Evolutionary conservation across 2,113 vertebrate species (phyloP), one percentile per base, ranked within the genome.

Genomic region (Austrofundulus limnaeus): DNA sequence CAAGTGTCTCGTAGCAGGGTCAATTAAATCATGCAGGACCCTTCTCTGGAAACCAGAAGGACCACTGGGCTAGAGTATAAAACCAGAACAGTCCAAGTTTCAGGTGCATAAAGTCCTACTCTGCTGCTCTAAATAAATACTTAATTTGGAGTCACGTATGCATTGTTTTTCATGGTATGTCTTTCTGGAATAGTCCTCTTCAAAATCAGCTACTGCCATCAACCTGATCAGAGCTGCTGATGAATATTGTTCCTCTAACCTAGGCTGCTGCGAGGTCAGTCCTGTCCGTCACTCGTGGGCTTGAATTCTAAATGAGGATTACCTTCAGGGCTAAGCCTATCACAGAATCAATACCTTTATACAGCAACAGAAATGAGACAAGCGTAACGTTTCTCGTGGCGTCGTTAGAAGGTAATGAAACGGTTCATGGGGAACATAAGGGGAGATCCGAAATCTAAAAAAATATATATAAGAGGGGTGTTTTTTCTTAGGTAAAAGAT

Each of bases 191-290:
- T 14, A 4, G 1, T 2, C 39, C 15, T 13, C 39, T 25, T 57
- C n/a, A 10, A 45, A 28, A 65, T 55, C 70, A 74, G 76, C 56
- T 60, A 55, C 70, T 70, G 62, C 43, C 46, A 23, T 51, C 37
- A 54, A 65, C 38, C 64, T 56, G 45, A 61, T 52, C 28, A n/a
- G 55, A 60, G 48, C 52, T 43, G 54, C 72, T 61, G 55, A 69
- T 31, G 8, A 53, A 42, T 42, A 21, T 66, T 49, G 56, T 59
- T 47, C 51, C 42, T 34, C 5, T 0, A 2, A 11, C 21, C 50
- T 15, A 25, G 42, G 49, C 66, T 52, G 80, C 77, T 77, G 48
- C 72, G 56, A 72, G 72, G 75, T 70, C 69, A 75, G 66, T 48
- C 51, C 17, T 53, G 54, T 70, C 69, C 34, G 10, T 76, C 61